Percentiles rank a stretch among this genome's conserved stretches.
These are phyloP conservation scores for Psilanteris sp. DNA, from an alignment of 1,140 invertebrate genomes.

Conservation along the genomic window DNA sequence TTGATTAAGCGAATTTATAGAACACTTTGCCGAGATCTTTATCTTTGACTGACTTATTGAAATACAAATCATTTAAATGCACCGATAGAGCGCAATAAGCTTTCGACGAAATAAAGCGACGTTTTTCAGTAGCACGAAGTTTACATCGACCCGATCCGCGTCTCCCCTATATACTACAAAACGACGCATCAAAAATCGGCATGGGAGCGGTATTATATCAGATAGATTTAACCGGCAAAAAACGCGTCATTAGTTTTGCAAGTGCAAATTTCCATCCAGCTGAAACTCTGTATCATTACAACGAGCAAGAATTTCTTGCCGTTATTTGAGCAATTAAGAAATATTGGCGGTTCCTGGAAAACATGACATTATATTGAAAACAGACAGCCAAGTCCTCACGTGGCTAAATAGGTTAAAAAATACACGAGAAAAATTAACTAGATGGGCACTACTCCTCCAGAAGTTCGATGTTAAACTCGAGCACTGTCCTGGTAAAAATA, in stretches of 20 bases:
- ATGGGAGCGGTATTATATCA: too few relatives aligned
- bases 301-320: too few relatives aligned
- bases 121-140: not conserved
- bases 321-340: too few relatives aligned
- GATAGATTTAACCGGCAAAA: not conserved
- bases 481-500: not conserved
- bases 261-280: too few relatives aligned
- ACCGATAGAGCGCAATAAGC: not conserved
- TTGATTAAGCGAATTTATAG: not conserved
- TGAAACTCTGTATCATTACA: too few relatives aligned
- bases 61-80: not conserved
- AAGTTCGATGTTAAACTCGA: not conserved
- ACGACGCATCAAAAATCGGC: too few relatives aligned
- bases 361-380: not conserved
- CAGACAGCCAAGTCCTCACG: too few relatives aligned
- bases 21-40: not conserved
- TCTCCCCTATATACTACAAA: not conserved
- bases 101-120: not conserved
- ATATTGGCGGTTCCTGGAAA: not conserved
- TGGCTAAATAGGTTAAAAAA: not conserved
- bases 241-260: not conserved
- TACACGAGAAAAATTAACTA: not conserved
- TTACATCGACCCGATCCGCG: constrained; percentile 1
- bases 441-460: too few relatives aligned
- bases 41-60: not conserved